A percentile compares a stretch with the other conserved stretches of the same genome.
These are phyloP conservation scores for Archocentrus centrarchus DNA, from an alignment of 2,113 vertebrate species.

Conservation along the genomic window DNA sequence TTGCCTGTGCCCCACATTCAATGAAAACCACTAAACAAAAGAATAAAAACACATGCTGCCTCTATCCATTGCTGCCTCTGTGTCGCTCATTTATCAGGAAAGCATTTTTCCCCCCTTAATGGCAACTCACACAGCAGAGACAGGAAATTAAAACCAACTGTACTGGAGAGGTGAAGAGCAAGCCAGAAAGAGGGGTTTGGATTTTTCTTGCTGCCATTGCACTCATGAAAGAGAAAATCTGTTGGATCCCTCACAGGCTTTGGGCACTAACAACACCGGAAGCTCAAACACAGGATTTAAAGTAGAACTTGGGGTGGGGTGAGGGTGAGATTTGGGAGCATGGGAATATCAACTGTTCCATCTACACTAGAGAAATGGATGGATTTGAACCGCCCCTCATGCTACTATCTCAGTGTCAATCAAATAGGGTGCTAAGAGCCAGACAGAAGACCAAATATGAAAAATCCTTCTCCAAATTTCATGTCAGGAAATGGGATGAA, in stretches of 20 bases:
- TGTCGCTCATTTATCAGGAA: slow-evolving; percentile 62
- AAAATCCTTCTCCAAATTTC: slow-evolving; percentile 66
- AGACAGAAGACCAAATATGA: slow-evolving; percentile 63
- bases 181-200: slow-evolving; percentile 45
- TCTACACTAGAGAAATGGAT: background rate
- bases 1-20: slow-evolving; percentile 21
- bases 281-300: slow-evolving; percentile 42
- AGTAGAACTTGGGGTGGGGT: slow-evolving; percentile 1
- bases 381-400: background rate
- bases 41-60: slow-evolving; percentile 59
- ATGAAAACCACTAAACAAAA: slow-evolving; percentile 54
- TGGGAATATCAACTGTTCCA: slow-evolving; percentile 29
- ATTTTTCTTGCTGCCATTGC: slow-evolving; percentile 49
- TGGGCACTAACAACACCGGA: slow-evolving; percentile 29
- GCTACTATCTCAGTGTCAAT: slow-evolving; percentile 37
- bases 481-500: slow-evolving; percentile 71
- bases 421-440: slow-evolving; percentile 44
- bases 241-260: slow-evolving; percentile 36
- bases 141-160: slow-evolving; percentile 76
- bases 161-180: slow-evolving; percentile 30
- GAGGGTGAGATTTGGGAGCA: slow-evolving; percentile 15
- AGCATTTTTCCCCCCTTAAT: slow-evolving; percentile 21
- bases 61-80: slow-evolving; percentile 63
- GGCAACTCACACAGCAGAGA: slow-evolving; percentile 43
- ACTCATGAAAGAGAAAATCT: slow-evolving; percentile 61